Evolutionary conservation across 2,888 invertebrate genomes (phyloP).

Genomic region (Zootermopsis nevadensis): DNA sequence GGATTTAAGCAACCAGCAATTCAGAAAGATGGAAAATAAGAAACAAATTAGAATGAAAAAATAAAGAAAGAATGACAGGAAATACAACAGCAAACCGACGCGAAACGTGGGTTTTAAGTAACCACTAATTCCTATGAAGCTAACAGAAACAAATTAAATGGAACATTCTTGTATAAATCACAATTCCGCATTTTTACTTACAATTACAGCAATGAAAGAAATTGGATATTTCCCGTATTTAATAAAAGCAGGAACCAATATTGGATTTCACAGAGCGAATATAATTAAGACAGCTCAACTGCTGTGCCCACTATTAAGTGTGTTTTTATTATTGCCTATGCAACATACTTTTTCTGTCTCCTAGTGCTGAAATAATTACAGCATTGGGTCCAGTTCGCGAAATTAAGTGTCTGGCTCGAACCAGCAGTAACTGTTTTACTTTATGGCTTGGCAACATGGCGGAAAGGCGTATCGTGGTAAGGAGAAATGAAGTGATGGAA

Average conservation of each 20-base stretch:
- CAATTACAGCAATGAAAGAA: no score
- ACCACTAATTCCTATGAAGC: no score
- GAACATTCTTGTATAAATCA: no score
- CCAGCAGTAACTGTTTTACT: constrained; percentile 29
- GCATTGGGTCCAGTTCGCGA: constrained; percentile 25
- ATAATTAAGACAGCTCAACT: neutral
- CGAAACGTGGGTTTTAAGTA: no score
- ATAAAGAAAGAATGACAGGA: no score
- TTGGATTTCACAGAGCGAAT: neutral
- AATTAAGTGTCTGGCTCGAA: constrained; percentile 10
- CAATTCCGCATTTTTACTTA: no score
- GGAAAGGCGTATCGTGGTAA: constrained; percentile 28
- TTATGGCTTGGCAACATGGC: constrained; percentile 40
- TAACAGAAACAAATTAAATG: no score
- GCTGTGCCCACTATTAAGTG: neutral
- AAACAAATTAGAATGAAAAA: no score
- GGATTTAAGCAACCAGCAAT: no score
- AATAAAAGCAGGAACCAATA: neutral
- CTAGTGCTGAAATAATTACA: constrained; percentile 22
- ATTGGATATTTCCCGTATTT: no score
- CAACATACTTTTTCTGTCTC: constrained; percentile 11
- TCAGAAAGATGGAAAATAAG: no score
- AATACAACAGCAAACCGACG: no score
- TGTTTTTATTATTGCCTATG: neutral
- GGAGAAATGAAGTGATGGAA: constrained; percentile 22